These are phyloP conservation scores for Carassius gibelio DNA, from an alignment of 2,113 vertebrate species.

Conservation along the genomic window DNA sequence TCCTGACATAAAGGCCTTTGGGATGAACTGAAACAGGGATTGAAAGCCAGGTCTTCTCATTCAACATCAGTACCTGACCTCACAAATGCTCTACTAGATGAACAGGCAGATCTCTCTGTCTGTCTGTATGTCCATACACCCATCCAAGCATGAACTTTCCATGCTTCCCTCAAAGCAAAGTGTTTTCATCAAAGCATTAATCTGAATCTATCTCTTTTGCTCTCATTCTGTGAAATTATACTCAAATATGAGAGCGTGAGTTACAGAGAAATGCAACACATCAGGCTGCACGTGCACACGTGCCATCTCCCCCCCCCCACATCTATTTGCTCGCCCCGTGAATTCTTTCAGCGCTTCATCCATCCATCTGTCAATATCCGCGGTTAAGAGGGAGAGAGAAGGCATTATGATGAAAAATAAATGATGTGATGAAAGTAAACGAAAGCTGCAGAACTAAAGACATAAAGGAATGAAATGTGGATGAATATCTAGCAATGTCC, in stretches of 20 bases:
- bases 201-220: neutral
- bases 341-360: constrained; percentile 32
- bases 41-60: too few species aligned
- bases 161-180: neutral
- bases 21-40: too few species aligned
- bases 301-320: neutral
- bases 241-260: neutral
- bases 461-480: neutral
- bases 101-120: neutral
- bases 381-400: constrained; percentile 11
- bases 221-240: constrained; percentile 6
- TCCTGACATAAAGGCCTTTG: too few species aligned
- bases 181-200: neutral
- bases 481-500: too few species aligned
- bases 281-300: neutral
- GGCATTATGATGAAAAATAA: constrained; percentile 25
- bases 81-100: too few species aligned
- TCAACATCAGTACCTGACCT: too few species aligned
- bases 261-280: neutral
- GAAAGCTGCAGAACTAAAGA: neutral
- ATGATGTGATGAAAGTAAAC: constrained; percentile 7
- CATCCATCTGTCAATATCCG: constrained; percentile 26
- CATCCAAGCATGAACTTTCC: neutral
- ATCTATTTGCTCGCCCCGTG: neutral
- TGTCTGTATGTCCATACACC: neutral